A percentile compares a stretch with the other conserved stretches of the same genome.
These are phyloP conservation scores for Corythaeola cristata DNA, from an alignment of 2,113 vertebrate genomes.

Conservation along the genomic window DNA sequence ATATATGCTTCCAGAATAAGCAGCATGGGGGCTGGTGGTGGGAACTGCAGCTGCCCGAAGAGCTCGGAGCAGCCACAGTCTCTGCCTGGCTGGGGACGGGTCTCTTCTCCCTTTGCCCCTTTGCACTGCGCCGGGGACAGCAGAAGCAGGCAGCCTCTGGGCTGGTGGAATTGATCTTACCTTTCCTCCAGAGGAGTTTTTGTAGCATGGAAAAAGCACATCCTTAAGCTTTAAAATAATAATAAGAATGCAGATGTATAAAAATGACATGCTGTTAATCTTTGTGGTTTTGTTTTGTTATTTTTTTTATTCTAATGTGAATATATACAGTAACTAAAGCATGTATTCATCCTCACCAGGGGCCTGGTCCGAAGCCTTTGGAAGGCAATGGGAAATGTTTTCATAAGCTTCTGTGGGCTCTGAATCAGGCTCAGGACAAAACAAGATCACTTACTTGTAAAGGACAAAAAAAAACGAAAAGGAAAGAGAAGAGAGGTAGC, in stretches of 20 bases:
- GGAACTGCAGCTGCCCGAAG: background rate
- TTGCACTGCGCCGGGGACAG: background rate
- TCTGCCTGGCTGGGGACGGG: background rate
- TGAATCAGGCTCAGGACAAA: background rate
- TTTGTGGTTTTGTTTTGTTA: slow-evolving; percentile 1
- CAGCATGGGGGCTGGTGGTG: background rate
- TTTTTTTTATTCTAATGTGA: slow-evolving; percentile 21
- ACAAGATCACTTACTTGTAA: background rate
- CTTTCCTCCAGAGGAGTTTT: slow-evolving; percentile 50
- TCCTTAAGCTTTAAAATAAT: slow-evolving; percentile 61
- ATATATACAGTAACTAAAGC: slow-evolving; percentile 26
- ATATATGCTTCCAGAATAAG: background rate
- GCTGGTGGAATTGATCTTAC: background rate
- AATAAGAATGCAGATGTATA: slow-evolving; percentile 18
- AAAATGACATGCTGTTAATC: slow-evolving; percentile 15
- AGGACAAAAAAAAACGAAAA: background rate
- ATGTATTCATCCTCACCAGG: background rate
- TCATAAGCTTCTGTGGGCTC: background rate
- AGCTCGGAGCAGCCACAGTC: background rate
- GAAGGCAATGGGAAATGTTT: background rate
- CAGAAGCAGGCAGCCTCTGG: background rate
- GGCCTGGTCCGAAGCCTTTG: background rate
- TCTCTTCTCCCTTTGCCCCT: background rate
- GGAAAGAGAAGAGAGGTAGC: background rate
- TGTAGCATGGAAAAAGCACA: slow-evolving; percentile 63